Evolutionary conservation across 2,888 invertebrate genomes (phyloP), one percentile per base, ranked within the genome.

Genomic region (Lochmaea crataegi): DNA sequence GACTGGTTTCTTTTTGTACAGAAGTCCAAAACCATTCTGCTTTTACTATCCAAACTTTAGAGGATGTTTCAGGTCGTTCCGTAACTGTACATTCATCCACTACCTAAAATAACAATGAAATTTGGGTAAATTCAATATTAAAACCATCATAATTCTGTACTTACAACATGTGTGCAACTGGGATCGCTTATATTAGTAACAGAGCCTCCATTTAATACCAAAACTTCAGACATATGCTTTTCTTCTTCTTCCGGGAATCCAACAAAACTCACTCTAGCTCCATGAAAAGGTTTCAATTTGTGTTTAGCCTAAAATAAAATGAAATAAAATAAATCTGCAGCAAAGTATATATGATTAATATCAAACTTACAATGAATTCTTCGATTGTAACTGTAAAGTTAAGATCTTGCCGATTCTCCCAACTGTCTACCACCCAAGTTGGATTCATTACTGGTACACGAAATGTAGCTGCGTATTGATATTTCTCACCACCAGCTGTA

Each of bases 21-120:
- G 97, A 97, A 53, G 95, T 96, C 98, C 98, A 99, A 88, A 98
- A 98, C 98, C 98, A 98, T 89, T 98, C 96, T 7, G 94, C 94
- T 87, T 95, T 96, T 69, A 96, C 93, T 77, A 96, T 90, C 85
- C 93, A 92, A 41, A 94, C 93, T 80, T 91, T 90, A 16, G 87
- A 83, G 76, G 91, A 87, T 67, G 87, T 88, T 75, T 92, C 91
- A 71, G 92, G 91, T 70, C 84, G 82, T 83, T 94, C 94, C 60
- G 93, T 93, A 77, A 93, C 90, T 65, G 91, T 89, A 82, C 90
- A 93, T 84, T 95, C 95, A 86, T 96, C 96, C 72, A 96, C 94
- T 75, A 96, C 96, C 95, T 56, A 56, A 56, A 56, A 16, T 16
- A 18, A 14, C 2, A 56, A n/a, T 18, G 5, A 56, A 56, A 14